phyloP scores from a whole-genome alignment of 2,113 vertebrate species.

The Notarius lentiginosus region DNA sequence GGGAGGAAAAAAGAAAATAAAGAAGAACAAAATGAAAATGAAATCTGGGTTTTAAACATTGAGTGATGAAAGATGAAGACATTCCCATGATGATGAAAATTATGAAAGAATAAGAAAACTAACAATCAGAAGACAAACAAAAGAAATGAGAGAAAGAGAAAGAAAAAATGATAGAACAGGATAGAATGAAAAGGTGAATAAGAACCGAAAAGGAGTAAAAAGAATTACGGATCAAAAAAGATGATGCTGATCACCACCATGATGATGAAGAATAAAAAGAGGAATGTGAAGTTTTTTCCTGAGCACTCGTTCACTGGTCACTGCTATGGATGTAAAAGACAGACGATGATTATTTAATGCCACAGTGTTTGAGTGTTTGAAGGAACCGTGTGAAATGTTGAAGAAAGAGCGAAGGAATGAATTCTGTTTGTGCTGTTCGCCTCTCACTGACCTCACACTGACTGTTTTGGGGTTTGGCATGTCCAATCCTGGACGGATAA shows the following conservation, averaged over 20 bases:
- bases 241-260: not conserved
- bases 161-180: not conserved
- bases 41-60: not conserved
- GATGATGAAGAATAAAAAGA: not conserved
- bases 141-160: not conserved
- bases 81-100: not conserved
- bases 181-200: not conserved
- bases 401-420: not conserved
- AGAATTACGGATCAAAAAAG: not conserved
- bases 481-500: not conserved
- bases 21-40: not conserved
- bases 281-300: not conserved
- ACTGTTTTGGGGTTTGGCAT: not conserved
- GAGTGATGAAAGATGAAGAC: not conserved
- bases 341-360: not conserved
- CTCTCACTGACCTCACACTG: not conserved
- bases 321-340: not conserved
- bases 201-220: not conserved
- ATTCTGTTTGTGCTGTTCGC: not conserved
- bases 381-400: not conserved
- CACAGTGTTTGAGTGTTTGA: not conserved
- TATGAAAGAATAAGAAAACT: not conserved
- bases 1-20: not conserved
- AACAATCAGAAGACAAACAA: not conserved
- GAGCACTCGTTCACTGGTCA: not conserved